phyloP scores from a whole-genome alignment of 2,888 invertebrate genomes.

The Metalampra italica region DNA sequence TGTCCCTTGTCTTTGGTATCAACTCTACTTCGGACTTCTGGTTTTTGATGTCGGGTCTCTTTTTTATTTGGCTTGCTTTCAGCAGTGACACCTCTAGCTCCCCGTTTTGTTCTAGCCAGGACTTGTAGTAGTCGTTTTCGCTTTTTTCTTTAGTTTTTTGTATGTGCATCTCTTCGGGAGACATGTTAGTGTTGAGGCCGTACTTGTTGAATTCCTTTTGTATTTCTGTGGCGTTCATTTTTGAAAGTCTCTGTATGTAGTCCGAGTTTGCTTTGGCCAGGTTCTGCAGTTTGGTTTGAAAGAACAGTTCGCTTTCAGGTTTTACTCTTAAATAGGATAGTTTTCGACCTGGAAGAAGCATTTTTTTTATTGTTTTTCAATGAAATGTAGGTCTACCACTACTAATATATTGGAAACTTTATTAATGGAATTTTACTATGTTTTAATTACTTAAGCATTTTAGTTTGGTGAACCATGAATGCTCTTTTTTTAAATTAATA shows the following conservation, averaged over 20 bases:
- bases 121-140: slow-evolving; percentile 70
- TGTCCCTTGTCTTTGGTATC: slow-evolving; percentile 54
- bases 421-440: too few relatives aligned
- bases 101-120: slow-evolving; percentile 71
- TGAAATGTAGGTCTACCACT: neutral
- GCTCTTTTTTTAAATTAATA: slow-evolving; percentile 25
- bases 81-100: slow-evolving; percentile 68
- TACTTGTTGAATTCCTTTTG: slow-evolving; percentile 65
- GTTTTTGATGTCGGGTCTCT: slow-evolving; percentile 42
- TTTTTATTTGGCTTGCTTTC: slow-evolving; percentile 55
- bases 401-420: neutral
- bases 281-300: slow-evolving; percentile 59
- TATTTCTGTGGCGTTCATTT: slow-evolving; percentile 63
- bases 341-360: slow-evolving; percentile 46
- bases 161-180: slow-evolving; percentile 32
- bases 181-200: slow-evolving; percentile 50
- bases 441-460: neutral
- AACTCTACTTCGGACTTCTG: slow-evolving; percentile 64
- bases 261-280: slow-evolving; percentile 59
- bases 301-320: slow-evolving; percentile 66
- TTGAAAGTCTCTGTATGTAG: slow-evolving; percentile 54
- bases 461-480: slow-evolving; percentile 67
- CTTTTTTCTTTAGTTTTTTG: slow-evolving; percentile 42
- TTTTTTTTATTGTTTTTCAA: neutral
- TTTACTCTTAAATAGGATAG: slow-evolving; percentile 54